phyloP scores from a whole-genome alignment of 2,888 invertebrate genomes.

The Hermaeophaga mercurialis region DNA sequence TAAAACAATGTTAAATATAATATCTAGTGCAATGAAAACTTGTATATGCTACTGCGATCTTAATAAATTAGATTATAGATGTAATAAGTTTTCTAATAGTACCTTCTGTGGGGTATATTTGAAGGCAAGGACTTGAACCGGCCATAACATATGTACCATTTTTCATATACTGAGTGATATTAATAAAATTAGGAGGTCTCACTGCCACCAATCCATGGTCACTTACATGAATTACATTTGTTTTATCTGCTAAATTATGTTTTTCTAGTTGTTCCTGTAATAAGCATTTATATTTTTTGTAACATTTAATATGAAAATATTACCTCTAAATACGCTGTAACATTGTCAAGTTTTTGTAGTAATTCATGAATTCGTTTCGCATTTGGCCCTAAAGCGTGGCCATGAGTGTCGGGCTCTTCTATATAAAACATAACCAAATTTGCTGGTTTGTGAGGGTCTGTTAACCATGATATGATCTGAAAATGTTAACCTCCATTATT shows the following conservation, averaged over 20 bases:
- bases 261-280: constrained; percentile 58
- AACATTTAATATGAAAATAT: too few species aligned
- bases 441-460: constrained; percentile 63
- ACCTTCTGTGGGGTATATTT: constrained; percentile 66
- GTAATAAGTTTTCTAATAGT: constrained; percentile 25
- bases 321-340: constrained; percentile 64
- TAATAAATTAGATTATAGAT: too few species aligned
- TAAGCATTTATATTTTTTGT: too few species aligned
- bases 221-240: constrained; percentile 71
- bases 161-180: constrained; percentile 61
- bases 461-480: constrained; percentile 65
- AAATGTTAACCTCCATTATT: too few species aligned
- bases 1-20: too few species aligned
- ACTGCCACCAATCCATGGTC: constrained; percentile 75
- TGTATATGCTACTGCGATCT: too few species aligned
- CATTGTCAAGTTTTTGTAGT: constrained; percentile 59
- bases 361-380: constrained; percentile 52
- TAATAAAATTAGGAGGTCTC: constrained; percentile 60
- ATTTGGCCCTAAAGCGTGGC: constrained; percentile 67
- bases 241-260: constrained; percentile 59
- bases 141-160: constrained; percentile 59
- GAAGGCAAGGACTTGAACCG: constrained; percentile 64
- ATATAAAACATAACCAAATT: constrained; percentile 73
- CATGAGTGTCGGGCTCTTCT: constrained; percentile 70
- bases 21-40: too few species aligned